Evolutionary conservation across 1,140 invertebrate genomes (phyloP).

Genomic region (Lutraria rhynchaena): DNA sequence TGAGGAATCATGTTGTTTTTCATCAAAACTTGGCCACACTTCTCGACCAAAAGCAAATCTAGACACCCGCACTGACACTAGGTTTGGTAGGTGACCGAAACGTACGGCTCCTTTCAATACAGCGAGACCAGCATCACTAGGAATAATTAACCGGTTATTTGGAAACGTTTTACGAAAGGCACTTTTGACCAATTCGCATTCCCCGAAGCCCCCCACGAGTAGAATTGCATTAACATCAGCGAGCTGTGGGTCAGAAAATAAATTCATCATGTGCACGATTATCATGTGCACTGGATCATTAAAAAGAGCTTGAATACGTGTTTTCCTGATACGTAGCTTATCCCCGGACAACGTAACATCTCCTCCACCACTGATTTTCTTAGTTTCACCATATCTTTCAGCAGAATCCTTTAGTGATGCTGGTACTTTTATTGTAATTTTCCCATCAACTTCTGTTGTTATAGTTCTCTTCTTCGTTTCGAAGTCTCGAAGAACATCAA

Average conservation of each 20-base stretch:
- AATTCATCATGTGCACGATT: background rate
- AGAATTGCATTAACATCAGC: slow-evolving; percentile 7
- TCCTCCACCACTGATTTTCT: too few species aligned
- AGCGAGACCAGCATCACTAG: slow-evolving; percentile 11
- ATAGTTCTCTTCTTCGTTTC: slow-evolving; percentile 58
- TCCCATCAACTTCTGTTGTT: background rate
- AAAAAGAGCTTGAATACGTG: background rate
- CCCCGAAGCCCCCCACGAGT: slow-evolving; percentile 21
- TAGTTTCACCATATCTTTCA: background rate
- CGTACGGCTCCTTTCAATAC: slow-evolving; percentile 28
- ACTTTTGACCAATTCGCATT: slow-evolving; percentile 5
- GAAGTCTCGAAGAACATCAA: slow-evolving; percentile 54
- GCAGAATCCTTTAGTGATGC: background rate
- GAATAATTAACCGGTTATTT: background rate
- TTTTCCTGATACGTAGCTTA: background rate
- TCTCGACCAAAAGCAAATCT: background rate
- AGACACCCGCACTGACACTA: background rate
- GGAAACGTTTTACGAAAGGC: background rate
- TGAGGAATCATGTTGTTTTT: background rate
- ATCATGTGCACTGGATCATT: slow-evolving; percentile 1
- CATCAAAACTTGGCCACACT: background rate
- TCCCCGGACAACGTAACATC: background rate
- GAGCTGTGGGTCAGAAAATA: background rate
- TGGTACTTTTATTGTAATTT: background rate
- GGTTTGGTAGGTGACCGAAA: slow-evolving; percentile 15